Conservation (phyloP, 2,113 vertebrate genomes). For the Symphodus melops region DNA sequence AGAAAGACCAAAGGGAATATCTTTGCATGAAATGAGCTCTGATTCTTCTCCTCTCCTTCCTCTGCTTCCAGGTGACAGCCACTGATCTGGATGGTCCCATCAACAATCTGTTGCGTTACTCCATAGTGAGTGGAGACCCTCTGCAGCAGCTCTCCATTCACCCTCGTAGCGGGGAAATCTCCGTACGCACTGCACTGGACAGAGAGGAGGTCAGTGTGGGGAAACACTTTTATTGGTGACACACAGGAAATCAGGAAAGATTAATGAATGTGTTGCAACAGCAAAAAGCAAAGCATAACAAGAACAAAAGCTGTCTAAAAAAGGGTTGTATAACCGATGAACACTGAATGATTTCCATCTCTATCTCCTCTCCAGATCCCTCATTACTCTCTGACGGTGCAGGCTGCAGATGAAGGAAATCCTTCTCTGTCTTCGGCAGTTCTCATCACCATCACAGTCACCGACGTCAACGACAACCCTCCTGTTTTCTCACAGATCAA, state of each 20-base stretch:
- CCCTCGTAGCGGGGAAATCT: constrained; percentile 87
- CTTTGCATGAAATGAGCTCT: background rate
- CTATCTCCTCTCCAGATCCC: constrained; percentile 79
- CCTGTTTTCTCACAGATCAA: constrained; percentile 94
- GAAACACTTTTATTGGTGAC: no score
- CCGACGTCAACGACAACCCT: constrained; percentile 94
- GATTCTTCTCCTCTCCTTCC: background rate
- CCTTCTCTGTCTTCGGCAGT: constrained; percentile 87
- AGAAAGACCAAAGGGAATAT: background rate
- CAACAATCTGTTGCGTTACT: constrained; percentile 91
- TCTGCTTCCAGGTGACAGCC: constrained; percentile 86
- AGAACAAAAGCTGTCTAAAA: background rate
- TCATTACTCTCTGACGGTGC: constrained; percentile 90
- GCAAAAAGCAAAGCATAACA: no score
- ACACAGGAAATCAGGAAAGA: background rate
- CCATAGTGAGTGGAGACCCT: constrained; percentile 88
- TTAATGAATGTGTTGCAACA: no score
- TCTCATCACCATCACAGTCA: constrained; percentile 83
- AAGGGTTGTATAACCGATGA: background rate
- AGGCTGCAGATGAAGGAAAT: constrained; percentile 89
- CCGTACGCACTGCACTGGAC: constrained; percentile 87
- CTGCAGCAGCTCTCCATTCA: constrained; percentile 90
- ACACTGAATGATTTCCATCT: background rate
- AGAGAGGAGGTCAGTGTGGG: constrained; percentile 89
- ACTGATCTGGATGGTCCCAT: constrained; percentile 89